Evolutionary conservation across 2,113 vertebrate genomes (phyloP).

Genomic region (Toxotes jaculatrix): DNA sequence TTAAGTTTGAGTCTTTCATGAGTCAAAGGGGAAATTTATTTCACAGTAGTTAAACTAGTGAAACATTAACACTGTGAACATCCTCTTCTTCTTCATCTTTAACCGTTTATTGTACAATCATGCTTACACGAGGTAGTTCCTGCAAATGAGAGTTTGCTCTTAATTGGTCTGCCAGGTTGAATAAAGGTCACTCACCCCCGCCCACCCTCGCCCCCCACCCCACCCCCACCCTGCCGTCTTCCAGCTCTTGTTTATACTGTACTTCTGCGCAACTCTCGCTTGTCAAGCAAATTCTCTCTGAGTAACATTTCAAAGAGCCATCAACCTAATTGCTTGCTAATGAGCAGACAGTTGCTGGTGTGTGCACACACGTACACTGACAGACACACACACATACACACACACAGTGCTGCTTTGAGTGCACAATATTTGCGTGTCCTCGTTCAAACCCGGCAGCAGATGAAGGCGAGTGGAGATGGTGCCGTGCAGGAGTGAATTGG

Average conservation of each 20-base stretch:
- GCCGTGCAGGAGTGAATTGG: background rate
- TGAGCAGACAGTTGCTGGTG: constrained; percentile 65
- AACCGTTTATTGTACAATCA: constrained; percentile 6
- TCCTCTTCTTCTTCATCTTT: constrained; percentile 6
- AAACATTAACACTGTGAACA: constrained; percentile 6
- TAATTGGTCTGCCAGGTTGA: constrained; percentile 26
- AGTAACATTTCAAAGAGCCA: constrained; percentile 73
- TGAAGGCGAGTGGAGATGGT: constrained; percentile 1
- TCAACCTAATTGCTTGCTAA: constrained; percentile 77
- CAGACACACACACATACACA: background rate
- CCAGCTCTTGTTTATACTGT: constrained; percentile 52
- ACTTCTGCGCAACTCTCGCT: constrained; percentile 22
- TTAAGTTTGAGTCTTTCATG: constrained; percentile 24
- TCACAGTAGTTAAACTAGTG: constrained; percentile 27
- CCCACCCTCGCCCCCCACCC: background rate
- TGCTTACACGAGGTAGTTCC: background rate
- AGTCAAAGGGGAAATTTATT: constrained; percentile 22
- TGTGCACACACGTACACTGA: background rate
- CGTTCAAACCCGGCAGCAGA: constrained; percentile 27
- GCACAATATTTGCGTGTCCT: constrained; percentile 48
- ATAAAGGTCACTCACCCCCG: constrained; percentile 19
- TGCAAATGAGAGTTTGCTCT: constrained; percentile 23
- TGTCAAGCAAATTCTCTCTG: constrained; percentile 66
- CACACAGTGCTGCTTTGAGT: constrained; percentile 14
- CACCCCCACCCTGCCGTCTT: background rate